A percentile compares a stretch with the other conserved stretches of the same genome.
These are phyloP conservation scores for Leptinotarsa haldemani DNA, from an alignment of 2,888 invertebrate species.

Conservation along the genomic window DNA sequence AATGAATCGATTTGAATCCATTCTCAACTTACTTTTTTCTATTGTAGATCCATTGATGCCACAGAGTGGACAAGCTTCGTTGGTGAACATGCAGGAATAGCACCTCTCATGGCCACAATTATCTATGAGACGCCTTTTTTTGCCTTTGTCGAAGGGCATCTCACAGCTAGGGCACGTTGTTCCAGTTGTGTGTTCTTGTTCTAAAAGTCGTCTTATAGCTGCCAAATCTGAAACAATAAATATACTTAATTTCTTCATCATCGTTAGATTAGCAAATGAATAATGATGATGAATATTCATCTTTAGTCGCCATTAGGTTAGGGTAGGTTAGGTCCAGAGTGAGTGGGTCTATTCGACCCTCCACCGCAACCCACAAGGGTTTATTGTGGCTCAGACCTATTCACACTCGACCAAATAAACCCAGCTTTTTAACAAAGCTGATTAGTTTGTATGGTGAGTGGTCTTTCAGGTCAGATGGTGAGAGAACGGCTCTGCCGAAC, in stretches of 20 bases:
- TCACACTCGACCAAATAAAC: too few relatives aligned
- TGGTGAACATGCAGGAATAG: conserved; percentile 94
- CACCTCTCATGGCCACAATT: conserved; percentile 96
- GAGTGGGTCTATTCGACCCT: too few relatives aligned
- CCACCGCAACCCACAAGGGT: too few relatives aligned
- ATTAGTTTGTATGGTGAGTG: too few relatives aligned
- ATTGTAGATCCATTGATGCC: conserved; percentile 47
- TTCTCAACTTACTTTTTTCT: conserved; percentile 46
- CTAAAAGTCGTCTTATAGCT: conserved; percentile 83
- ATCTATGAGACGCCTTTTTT: conserved; percentile 94
- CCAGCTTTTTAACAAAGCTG: too few relatives aligned
- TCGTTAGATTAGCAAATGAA: too few relatives aligned
- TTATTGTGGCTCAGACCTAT: too few relatives aligned
- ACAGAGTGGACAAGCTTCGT: conserved; percentile 91
- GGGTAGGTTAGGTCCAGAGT: too few relatives aligned
- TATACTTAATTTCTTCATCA: neutral
- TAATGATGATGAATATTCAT: too few relatives aligned
- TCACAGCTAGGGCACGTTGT: conserved; percentile 83
- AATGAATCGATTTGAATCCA: neutral
- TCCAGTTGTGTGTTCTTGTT: conserved; percentile 75
- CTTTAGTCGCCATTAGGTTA: too few relatives aligned
- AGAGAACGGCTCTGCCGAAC: too few relatives aligned
- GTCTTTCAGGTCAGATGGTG: too few relatives aligned
- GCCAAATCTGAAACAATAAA: conserved; percentile 78
- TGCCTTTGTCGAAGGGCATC: conserved; percentile 96